A percentile compares a stretch with the other conserved stretches of the same genome.
Evolutionary conservation across 2,797 vertebrate genomes (phyloP).

Genomic region (Centropyge bicolor): DNA sequence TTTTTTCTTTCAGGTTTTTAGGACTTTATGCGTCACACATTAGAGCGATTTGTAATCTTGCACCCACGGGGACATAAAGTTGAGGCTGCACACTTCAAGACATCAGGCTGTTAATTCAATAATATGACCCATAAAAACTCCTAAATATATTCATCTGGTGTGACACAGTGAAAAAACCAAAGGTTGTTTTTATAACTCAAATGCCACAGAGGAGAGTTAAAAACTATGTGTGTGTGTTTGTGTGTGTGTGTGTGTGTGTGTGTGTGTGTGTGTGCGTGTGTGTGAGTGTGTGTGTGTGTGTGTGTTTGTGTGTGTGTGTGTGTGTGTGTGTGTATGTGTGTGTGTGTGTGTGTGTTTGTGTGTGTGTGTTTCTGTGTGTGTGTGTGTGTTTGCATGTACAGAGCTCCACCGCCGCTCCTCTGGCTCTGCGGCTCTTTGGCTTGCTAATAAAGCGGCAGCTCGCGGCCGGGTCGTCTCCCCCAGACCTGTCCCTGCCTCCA

Average conservation of each 20-base stretch:
- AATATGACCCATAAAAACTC: conserved; percentile 2
- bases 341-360: not conserved
- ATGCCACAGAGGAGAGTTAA: conserved; percentile 44
- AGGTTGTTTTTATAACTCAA: conserved; percentile 54
- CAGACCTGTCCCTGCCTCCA: conserved; percentile 69
- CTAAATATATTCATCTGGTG: conserved; percentile 4
- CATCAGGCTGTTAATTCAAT: conserved; percentile 17
- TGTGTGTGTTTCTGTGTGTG: too few relatives aligned
- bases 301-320: too few relatives aligned
- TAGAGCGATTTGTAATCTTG: too few relatives aligned
- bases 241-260: not conserved
- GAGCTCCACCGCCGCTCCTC: conserved; percentile 9
- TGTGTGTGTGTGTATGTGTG: not conserved
- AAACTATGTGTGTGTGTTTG: not conserved
- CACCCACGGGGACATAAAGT: too few relatives aligned
- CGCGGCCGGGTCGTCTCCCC: conserved; percentile 70
- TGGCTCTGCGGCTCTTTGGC: conserved; percentile 26
- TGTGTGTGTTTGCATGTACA: not conserved
- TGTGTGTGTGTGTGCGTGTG: not conserved
- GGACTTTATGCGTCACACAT: not conserved
- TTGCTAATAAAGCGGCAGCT: conserved; percentile 73
- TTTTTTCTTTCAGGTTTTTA: not conserved
- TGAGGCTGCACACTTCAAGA: not conserved
- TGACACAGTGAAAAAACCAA: conserved; percentile 21
- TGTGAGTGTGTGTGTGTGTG: too few relatives aligned